These are phyloP conservation scores for Cistogaster globosa DNA, from an alignment of 2,888 invertebrate genomes.

Conservation along the genomic window DNA sequence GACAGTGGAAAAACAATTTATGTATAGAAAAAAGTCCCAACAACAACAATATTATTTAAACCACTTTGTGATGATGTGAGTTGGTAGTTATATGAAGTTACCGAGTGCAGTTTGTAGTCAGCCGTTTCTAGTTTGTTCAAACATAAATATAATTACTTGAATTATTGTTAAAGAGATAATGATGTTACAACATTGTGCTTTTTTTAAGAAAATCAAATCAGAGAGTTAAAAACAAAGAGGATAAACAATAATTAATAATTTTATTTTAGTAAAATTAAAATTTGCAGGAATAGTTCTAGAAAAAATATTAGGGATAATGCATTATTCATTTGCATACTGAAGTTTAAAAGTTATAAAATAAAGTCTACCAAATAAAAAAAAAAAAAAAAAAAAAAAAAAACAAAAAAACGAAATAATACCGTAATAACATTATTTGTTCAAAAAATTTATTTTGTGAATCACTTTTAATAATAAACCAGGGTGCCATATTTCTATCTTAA, in stretches of 20 bases:
- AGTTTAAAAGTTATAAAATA: too few relatives aligned
- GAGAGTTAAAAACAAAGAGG: background rate
- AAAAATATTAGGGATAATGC: background rate
- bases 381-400: too few relatives aligned
- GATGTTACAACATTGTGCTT: slow-evolving; percentile 49
- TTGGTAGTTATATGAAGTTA: slow-evolving; percentile 27
- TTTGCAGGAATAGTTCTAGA: too few relatives aligned
- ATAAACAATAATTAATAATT: slow-evolving; percentile 52
- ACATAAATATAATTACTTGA: slow-evolving; percentile 63
- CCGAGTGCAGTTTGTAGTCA: slow-evolving; percentile 27
- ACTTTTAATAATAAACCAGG: too few relatives aligned
- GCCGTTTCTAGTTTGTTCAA: slow-evolving; percentile 49
- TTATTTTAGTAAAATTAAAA: slow-evolving; percentile 5
- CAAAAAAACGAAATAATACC: too few relatives aligned
- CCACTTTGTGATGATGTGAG: slow-evolving; percentile 58
- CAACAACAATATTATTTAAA: slow-evolving; percentile 49
- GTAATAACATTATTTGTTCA: too few relatives aligned
- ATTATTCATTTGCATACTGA: background rate
- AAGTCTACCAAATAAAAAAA: too few relatives aligned
- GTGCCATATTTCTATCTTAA: too few relatives aligned
- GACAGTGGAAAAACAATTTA: slow-evolving; percentile 51
- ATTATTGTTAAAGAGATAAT: slow-evolving; percentile 66
- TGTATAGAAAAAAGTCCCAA: slow-evolving; percentile 5
- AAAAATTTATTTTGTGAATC: too few relatives aligned
- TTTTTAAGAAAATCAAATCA: slow-evolving; percentile 15